Evolutionary conservation across 2,797 vertebrate species (phyloP).

Genomic region (Euphonia xanthogaster): DNA sequence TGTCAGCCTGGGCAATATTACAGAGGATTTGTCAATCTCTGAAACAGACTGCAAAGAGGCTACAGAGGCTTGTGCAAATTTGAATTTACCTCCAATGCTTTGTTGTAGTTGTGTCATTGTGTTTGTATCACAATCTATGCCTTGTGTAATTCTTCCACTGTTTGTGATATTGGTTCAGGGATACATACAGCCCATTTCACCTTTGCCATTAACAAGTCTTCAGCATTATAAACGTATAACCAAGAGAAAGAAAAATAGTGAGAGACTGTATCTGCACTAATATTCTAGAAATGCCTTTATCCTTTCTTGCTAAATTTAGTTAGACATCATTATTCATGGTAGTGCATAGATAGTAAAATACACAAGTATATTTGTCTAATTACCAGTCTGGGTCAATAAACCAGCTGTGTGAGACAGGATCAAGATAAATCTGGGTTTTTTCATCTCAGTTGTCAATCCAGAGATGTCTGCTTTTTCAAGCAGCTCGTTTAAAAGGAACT

Average conservation of each 20-base stretch:
- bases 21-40: neutral
- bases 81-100: neutral
- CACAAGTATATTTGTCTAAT: neutral
- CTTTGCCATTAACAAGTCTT: neutral
- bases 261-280: neutral
- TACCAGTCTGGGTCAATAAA: neutral
- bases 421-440: neutral
- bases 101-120: neutral
- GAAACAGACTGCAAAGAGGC: neutral
- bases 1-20: neutral
- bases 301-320: neutral
- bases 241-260: neutral
- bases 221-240: neutral
- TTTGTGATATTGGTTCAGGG: neutral
- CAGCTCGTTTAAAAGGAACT: neutral
- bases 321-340: neutral
- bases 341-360: neutral
- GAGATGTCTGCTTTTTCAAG: neutral
- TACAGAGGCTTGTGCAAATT: neutral
- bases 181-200: neutral
- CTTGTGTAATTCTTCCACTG: neutral
- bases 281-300: neutral
- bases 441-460: neutral
- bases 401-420: neutral
- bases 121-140: neutral